Conservation (phyloP, 1,140 invertebrate species). For the Nephila pilipes region DNA sequence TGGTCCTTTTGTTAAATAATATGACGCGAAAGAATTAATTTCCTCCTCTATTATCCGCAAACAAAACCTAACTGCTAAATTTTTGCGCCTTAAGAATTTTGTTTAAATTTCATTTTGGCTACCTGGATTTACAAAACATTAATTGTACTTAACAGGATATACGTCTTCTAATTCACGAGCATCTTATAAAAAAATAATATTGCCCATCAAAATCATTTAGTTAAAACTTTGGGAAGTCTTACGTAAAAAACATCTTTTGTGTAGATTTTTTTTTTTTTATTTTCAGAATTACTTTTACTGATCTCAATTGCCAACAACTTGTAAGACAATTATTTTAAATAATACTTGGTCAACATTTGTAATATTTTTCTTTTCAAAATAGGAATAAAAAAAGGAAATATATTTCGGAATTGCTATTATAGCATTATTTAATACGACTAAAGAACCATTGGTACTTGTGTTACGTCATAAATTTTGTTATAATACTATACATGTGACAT, state of each 20-base stretch:
- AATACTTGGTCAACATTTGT: too few relatives aligned
- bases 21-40: constrained; percentile 21
- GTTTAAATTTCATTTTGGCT: not conserved
- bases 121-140: not conserved
- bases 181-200: not conserved
- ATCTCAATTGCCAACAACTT: too few relatives aligned
- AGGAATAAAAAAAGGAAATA: too few relatives aligned
- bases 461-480: too few relatives aligned
- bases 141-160: not conserved
- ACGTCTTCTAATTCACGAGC: not conserved
- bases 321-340: too few relatives aligned
- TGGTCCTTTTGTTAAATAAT: constrained; percentile 11
- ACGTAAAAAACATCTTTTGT: not conserved
- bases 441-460: too few relatives aligned
- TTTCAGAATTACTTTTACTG: not conserved
- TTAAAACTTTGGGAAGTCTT: not conserved
- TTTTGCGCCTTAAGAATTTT: not conserved
- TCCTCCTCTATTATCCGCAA: constrained; percentile 18
- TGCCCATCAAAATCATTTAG: not conserved
- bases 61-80: not conserved
- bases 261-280: not conserved
- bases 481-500: too few relatives aligned
- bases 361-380: too few relatives aligned
- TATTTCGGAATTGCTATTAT: too few relatives aligned
- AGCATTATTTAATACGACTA: too few relatives aligned